A percentile compares a stretch with the other conserved stretches of the same genome.
Evolutionary conservation across 2,888 invertebrate genomes (phyloP).

Genomic region (Eupithecia centaureata): DNA sequence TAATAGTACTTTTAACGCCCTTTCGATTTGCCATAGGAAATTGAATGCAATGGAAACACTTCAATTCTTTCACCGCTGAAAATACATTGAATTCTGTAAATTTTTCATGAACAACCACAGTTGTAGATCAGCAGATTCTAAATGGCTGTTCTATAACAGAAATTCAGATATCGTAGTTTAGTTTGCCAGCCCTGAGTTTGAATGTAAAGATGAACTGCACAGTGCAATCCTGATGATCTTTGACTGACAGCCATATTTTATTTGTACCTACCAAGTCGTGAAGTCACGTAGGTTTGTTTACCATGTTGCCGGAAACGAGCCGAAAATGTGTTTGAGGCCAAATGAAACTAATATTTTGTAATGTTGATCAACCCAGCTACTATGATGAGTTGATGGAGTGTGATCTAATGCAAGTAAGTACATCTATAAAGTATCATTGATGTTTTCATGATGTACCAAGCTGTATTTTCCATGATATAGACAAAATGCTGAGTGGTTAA

Average conservation of each 20-base stretch:
- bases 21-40: neutral
- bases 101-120: constrained; percentile 20
- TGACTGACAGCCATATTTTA: constrained; percentile 63
- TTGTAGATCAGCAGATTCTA: neutral
- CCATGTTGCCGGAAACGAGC: constrained; percentile 37
- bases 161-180: neutral
- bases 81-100: constrained; percentile 29
- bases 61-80: constrained; percentile 8
- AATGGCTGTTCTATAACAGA: neutral
- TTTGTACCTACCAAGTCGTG: too few species aligned
- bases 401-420: constrained; percentile 22
- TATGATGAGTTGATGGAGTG: neutral
- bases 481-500: neutral
- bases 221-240: constrained; percentile 35
- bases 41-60: neutral
- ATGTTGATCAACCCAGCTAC: constrained; percentile 13
- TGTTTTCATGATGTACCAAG: too few species aligned
- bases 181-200: neutral
- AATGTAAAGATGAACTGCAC: neutral
- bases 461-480: neutral
- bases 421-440: neutral
- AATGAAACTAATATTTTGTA: constrained; percentile 5
- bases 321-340: constrained; percentile 23
- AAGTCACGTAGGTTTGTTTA: constrained; percentile 64
- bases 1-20: neutral